Base-by-base conservation (phyloP, 2,797 vertebrate species). In the Phalloptychus januarius region DNA sequence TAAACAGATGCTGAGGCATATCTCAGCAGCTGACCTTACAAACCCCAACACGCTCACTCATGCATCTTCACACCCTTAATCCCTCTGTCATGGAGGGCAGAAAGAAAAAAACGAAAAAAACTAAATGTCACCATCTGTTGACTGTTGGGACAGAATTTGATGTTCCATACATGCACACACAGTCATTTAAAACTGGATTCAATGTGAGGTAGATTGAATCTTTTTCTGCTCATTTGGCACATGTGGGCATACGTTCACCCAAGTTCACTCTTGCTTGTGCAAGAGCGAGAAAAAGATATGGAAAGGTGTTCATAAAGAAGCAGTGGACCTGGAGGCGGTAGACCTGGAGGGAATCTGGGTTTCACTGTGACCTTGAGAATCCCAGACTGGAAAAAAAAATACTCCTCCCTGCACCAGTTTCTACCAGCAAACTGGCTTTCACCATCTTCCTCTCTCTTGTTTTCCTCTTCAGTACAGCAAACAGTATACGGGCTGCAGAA, bases 101-200 rank as follows among this genome's bases (percentile, higher is more conserved):
- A 56, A 25, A 10, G 42, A 2, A 3, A 3, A 31, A 77, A n/a
- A n/a, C n/a, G n/a, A n/a, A 54, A 77, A 69, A 54, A 75, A 50
- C 65, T 3, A 86, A 92, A 91, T 86, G 90, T 92, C 90, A 91
- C 88, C 89, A 89, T 92, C 90, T 92, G 91, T 89, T 86, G 83
- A 84, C 76, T 78, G 77, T 82, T 82, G 79, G 79, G 83, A 85
- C 46, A 65, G 70, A 81, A 88, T 83, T 44, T 67, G 63, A 76
- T 81, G 84, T 42, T 52, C 79, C 83, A 86, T 81, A 79, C 80
- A 72, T 58, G 63, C 54, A 11, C 46, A 81, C 4, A 20, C 23
- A 50, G 42, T 73, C 73, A 50, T 54, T 76, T 79, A 78, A 56
- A 16, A 33, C 13, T 69, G 38, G 78, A 79, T 8, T 77, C 45